Evolutionary conservation across 2,113 vertebrate species (phyloP), one percentile per base, ranked within the genome.

Genomic region (Chloropsis hardwickii): DNA sequence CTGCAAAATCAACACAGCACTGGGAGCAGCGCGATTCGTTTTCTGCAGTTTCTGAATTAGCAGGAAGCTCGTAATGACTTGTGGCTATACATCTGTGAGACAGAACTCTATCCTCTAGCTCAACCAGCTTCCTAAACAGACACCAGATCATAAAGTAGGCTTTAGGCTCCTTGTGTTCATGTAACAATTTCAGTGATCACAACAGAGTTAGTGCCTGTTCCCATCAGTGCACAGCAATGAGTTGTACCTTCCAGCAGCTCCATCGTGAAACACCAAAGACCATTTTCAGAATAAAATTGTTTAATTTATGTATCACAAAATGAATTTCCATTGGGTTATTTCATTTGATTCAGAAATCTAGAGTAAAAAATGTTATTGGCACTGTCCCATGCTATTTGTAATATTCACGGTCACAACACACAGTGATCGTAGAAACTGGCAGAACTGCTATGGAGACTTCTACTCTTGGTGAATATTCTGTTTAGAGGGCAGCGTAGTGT

Each of bases 51-150:
- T 72, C 70, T 91, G 93, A 89, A 64, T 28, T 70, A 76, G 89
- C 70, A 87, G 93, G 84, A 87, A 94, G 71, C 50, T 82, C 62
- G 25, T 76, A 73, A 95, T 24, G 71, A 94, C 74, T 91, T 80
- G 87, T 78, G 86, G 90, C 82, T 86, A 94, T 64, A 73, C 0
- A 0, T 86, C 79, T 50, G 42, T 1, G 17, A 88, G 83, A 90
- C 72, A 37, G 45, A 93, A 74, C 27, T 31, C 35, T 22, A 57
- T 60, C 51, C 85, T 73, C 28, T 11, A 90, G 54, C 61, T 83
- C 19, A 1, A 27, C 39, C 77, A 67, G 51, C 71, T 79, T 86
- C 48, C 74, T 88, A 61, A 77, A 62, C 21, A 77, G 90, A 69
- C 79, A 58, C 1, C 2, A 85, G 79, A 70, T 31, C 2, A 0